These are phyloP conservation scores for Zapornia atra DNA, from an alignment of 2,113 vertebrate genomes.

Conservation along the genomic window DNA sequence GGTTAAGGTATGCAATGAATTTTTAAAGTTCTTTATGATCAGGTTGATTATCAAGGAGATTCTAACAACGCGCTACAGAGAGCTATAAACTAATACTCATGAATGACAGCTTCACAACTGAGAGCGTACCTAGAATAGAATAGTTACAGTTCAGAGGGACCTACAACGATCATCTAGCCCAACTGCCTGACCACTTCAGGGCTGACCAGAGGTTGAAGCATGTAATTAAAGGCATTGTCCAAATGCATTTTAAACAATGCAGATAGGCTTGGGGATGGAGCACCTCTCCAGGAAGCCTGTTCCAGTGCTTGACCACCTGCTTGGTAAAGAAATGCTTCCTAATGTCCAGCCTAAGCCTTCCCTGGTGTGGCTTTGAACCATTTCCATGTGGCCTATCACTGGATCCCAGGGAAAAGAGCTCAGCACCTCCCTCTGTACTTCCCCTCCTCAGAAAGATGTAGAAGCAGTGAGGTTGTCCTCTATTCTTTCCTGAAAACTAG, in stretches of 20 bases:
- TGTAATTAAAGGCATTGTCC: not conserved
- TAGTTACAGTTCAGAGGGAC: not conserved
- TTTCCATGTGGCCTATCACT: fast-evolving
- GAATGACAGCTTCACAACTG: not conserved
- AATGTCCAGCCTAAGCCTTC: not conserved
- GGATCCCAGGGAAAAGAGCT: not conserved
- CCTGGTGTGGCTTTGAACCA: fast-evolving
- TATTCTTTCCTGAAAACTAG: not conserved
- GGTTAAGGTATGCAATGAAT: not conserved
- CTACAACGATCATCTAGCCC: not conserved
- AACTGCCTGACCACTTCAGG: not conserved
- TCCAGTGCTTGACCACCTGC: not conserved
- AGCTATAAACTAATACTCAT: not conserved
- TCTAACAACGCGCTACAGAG: not conserved
- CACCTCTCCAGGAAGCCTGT: not conserved
- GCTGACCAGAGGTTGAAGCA: not conserved
- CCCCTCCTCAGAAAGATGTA: not conserved
- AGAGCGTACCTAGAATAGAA: not conserved
- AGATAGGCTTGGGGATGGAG: not conserved
- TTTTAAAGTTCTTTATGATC: not conserved
- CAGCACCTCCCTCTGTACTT: not conserved
- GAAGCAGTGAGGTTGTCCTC: fast-evolving
- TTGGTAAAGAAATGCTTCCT: not conserved
- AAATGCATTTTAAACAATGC: not conserved
- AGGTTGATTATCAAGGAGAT: not conserved